Base-by-base conservation (phyloP, 2,888 invertebrate genomes). In the Odontomyia ornata region DNA sequence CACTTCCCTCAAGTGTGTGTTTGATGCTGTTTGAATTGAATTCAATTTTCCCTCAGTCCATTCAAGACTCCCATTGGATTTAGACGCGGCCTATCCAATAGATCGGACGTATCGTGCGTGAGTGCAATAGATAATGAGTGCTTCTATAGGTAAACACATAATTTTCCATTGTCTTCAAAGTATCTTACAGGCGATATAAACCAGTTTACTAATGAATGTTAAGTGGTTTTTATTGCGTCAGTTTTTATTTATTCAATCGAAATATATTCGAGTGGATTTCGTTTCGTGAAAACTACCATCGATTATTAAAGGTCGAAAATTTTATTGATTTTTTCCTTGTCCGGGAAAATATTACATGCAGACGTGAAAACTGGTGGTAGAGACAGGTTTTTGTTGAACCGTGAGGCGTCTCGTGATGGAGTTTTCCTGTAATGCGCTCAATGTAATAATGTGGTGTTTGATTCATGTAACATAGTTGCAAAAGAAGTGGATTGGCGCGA, bases 61-160 rank as follows among this genome's bases (percentile, higher is more conserved):
- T 62, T 75, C 75, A 64, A 75, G 64, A 62, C 64, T 75, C 64
- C 36, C 75, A 46, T 46, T 64, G 75, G 75, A 62, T 64, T 75
- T 75, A 25, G 75, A 75, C 75, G 62, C 46, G 69, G 18, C 9
- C 3, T 13, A 46, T 46, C 47, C 18, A 15, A 25, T 25, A 69
- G 46, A 21, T 67, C 1, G 28, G 23, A 36, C 18, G 36, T 43
- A 15, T 47, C 46, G 23, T 65, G 28, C 36, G 60, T 60, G 60
- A 69, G 67, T 67, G 46, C 67, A 25, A 47, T 69, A 69, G 69
- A 47, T 65, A 46, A n/a, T 47, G 47, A 15, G 69, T 69, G 69
- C 9, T 21, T 47, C 47, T 21, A 1, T 46, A n/a, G 23, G 47
- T 69, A 5, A 69, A 69, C 46, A 67, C 46, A n/a, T n/a, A 64